Evolutionary conservation across 30 jellyfish, hydroid and myxozoan genomes (phyloP).

Genomic region (Aurelia aurita complex sp. Pacific): DNA sequence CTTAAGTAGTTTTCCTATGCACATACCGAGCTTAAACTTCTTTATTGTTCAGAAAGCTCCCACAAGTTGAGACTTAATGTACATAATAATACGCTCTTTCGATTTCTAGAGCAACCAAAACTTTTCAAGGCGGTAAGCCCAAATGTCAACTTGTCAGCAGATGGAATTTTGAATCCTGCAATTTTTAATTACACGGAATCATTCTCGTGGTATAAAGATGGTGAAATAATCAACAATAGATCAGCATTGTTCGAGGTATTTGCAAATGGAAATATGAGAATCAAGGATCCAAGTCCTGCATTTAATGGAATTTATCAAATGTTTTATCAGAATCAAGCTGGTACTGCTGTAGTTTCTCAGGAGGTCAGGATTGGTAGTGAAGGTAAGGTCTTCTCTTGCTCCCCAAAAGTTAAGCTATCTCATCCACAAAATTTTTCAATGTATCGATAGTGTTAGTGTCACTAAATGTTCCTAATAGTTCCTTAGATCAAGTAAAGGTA

Average conservation of each 20-base stretch:
- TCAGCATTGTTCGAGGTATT: conserved; percentile 5
- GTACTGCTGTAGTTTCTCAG: conserved; percentile 10
- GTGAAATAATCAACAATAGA: background rate
- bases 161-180: conserved; percentile 15
- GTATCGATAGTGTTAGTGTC: too few relatives aligned
- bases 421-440: too few relatives aligned
- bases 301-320: conserved; percentile 23
- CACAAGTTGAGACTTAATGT: too few relatives aligned
- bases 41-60: too few relatives aligned
- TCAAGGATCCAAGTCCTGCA: conserved; percentile 15
- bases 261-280: conserved; percentile 10
- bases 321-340: conserved; percentile 24
- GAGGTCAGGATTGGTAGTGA: background rate
- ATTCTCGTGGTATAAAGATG: conserved; percentile 38
- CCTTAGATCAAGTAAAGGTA: too few relatives aligned
- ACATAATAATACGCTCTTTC: too few relatives aligned
- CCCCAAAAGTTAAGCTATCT: too few relatives aligned
- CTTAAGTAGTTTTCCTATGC: too few relatives aligned
- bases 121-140: background rate
- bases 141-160: background rate
- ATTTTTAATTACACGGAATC: background rate
- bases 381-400: too few relatives aligned
- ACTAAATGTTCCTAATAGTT: too few relatives aligned
- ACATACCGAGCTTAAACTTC: too few relatives aligned
- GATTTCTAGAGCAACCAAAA: conserved; percentile 14